A percentile compares a stretch with the other conserved stretches of the same genome.
phyloP scores from a whole-genome alignment of 35 echinoderm and acorn worm species.

The Eucidaris tribuloides region DNA sequence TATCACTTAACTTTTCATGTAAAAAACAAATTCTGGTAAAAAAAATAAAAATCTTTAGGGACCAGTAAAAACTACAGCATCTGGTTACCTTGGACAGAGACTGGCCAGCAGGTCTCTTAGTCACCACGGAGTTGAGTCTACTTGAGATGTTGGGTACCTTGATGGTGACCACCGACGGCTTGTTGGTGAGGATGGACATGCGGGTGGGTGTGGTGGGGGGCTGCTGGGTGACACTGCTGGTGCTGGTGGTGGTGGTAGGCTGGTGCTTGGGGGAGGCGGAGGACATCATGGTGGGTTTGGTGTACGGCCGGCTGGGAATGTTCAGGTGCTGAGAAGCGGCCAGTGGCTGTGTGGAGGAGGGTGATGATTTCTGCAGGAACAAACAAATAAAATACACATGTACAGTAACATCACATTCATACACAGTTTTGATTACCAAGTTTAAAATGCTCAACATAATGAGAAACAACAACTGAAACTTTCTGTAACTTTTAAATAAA shows the following conservation, averaged over 20 bases:
- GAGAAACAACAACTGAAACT: too few species aligned
- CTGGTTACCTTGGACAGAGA: background rate
- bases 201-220: constrained; percentile 68
- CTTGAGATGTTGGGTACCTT: constrained; percentile 76
- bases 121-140: constrained; percentile 28
- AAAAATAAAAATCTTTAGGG: too few species aligned
- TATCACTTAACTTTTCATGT: too few species aligned
- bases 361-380: constrained; percentile 5
- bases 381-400: background rate
- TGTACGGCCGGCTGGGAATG: constrained; percentile 54
- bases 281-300: constrained; percentile 32
- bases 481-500: too few species aligned
- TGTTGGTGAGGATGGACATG: constrained; percentile 95
- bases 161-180: constrained; percentile 75
- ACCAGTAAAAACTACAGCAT: too few species aligned
- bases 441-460: too few species aligned
- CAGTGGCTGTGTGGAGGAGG: constrained; percentile 35
- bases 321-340: constrained; percentile 81
- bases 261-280: background rate
- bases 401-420: too few species aligned
- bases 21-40: too few species aligned
- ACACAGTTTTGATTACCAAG: too few species aligned
- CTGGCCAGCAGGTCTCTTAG: background rate
- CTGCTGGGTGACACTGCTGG: background rate
- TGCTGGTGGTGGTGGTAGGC: background rate